phyloP scores from a whole-genome alignment of 2,888 invertebrate species.

The Drosophila multiciliata region DNA sequence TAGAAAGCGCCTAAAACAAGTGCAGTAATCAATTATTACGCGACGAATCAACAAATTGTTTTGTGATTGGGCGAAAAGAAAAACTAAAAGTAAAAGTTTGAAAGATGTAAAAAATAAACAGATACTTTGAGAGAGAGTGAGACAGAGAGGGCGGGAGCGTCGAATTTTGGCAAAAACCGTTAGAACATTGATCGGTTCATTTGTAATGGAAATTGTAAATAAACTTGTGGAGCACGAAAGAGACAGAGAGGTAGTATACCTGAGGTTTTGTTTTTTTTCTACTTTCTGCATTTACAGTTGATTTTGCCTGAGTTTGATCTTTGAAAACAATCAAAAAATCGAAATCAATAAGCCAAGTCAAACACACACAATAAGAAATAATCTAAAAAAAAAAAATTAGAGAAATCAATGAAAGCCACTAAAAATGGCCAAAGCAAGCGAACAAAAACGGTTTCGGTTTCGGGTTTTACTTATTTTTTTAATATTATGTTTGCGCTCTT shows the following conservation, averaged over 20 bases:
- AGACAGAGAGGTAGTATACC: conserved; percentile 7
- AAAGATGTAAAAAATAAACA: conserved; percentile 18
- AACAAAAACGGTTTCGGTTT: conserved; percentile 69
- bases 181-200: conserved; percentile 57
- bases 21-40: conserved; percentile 75
- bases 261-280: conserved; percentile 3
- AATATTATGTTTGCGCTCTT: conserved; percentile 21
- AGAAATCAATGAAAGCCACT: conserved; percentile 73
- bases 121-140: background rate
- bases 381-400: conserved; percentile 61
- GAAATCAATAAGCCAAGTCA: conserved; percentile 58
- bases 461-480: conserved; percentile 35
- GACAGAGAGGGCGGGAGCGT: background rate
- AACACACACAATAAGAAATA: conserved; percentile 53
- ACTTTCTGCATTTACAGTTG: conserved; percentile 66
- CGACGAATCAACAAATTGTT: conserved; percentile 59
- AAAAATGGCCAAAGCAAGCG: conserved; percentile 37
- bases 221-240: conserved; percentile 20
- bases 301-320: conserved; percentile 23
- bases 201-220: conserved; percentile 63
- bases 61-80: conserved; percentile 29
- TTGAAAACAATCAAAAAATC: conserved; percentile 63
- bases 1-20: conserved; percentile 76
- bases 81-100: conserved; percentile 59
- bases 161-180: conserved; percentile 59